A percentile compares a stretch with the other conserved stretches of the same genome.
These are phyloP conservation scores for Ophioninae sp. DNA, from an alignment of 2,888 invertebrate genomes.

Conservation along the genomic window DNA sequence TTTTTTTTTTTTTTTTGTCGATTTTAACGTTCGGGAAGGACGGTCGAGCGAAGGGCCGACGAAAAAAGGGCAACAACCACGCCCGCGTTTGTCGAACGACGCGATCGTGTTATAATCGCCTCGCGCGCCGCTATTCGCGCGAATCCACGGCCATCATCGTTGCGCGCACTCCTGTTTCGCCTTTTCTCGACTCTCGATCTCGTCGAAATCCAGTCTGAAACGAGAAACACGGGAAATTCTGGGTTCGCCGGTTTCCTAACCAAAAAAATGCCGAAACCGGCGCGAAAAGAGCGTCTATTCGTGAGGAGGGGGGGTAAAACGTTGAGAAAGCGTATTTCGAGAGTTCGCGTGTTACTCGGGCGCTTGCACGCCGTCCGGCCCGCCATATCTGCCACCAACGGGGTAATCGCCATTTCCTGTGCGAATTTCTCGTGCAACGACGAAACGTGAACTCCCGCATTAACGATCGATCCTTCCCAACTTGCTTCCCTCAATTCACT, in stretches of 20 bases:
- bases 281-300: slow-evolving; percentile 3
- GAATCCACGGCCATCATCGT: slow-evolving; percentile 40
- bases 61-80: slow-evolving; percentile 43
- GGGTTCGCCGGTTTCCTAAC: not conserved
- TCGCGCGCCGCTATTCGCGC: slow-evolving; percentile 46
- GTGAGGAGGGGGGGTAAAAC: too few species aligned
- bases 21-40: slow-evolving; percentile 5
- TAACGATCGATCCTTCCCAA: not conserved
- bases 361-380: slow-evolving; percentile 45
- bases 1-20: not conserved
- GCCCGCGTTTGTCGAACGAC: slow-evolving; percentile 48
- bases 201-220: not conserved
- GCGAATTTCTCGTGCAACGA: slow-evolving; percentile 31
- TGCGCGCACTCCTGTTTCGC: slow-evolving; percentile 7
- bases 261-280: slow-evolving; percentile 10
- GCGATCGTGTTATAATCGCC: slow-evolving; percentile 51
- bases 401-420: slow-evolving; percentile 49
- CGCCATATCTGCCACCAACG: slow-evolving; percentile 50
- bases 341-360: not conserved
- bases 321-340: not conserved
- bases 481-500: not conserved
- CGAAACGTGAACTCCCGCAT: slow-evolving; percentile 8
- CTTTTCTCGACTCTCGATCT: not conserved
- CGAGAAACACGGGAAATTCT: not conserved
- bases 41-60: too few species aligned